Conservation (phyloP, 2,888 invertebrate species). For the Chrysomela aeneicollis region DNA sequence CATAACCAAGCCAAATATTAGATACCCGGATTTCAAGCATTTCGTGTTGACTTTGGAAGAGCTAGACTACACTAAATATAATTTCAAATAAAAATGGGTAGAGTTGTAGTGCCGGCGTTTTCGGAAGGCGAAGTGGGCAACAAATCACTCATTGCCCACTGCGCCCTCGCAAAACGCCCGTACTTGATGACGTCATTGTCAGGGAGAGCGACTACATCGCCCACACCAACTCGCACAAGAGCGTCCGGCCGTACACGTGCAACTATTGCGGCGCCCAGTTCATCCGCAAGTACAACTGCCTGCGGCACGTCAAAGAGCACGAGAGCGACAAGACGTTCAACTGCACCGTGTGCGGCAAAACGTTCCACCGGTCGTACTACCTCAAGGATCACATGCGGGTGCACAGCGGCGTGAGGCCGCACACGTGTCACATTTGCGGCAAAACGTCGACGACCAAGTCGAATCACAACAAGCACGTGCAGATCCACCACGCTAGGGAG, state of each 20-base stretch:
- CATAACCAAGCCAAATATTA: no score
- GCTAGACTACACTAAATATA: no score
- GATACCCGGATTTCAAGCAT: no score
- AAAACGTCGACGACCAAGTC: constrained; percentile 90
- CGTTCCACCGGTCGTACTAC: constrained; percentile 87
- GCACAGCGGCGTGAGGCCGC: constrained; percentile 83
- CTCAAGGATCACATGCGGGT: constrained; percentile 87
- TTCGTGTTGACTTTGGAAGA: no score
- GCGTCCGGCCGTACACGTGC: constrained; percentile 85
- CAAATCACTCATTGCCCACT: no score
- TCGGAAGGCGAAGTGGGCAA: no score
- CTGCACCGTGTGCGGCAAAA: constrained; percentile 82
- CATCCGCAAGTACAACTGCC: constrained; percentile 87
- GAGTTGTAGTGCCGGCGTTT: no score
- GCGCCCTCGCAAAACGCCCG: no score
- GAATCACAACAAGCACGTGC: constrained; percentile 89
- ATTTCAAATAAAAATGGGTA: no score
- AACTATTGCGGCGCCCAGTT: constrained; percentile 91
- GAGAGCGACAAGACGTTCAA: constrained; percentile 79
- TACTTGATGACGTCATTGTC: background rate
- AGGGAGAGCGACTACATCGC: constrained; percentile 81
- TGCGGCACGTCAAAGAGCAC: constrained; percentile 85
- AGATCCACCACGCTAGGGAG: constrained; percentile 88
- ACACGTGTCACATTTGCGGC: constrained; percentile 86
- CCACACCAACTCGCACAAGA: constrained; percentile 86